Conservation (phyloP, 2,888 invertebrate species). For the Calameuta idolon region DNA sequence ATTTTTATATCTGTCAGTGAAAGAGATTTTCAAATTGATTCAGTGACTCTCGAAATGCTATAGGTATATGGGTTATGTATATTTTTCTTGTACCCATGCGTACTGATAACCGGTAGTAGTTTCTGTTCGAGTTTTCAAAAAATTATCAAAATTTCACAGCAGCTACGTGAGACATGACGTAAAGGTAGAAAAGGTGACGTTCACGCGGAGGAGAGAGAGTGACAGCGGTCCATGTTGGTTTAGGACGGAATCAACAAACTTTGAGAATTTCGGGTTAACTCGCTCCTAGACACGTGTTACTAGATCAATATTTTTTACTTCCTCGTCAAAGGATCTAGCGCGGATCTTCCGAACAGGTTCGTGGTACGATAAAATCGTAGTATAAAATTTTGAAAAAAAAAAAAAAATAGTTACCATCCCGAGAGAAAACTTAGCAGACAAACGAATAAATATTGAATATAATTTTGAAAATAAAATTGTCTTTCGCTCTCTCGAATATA, state of each 20-base stretch:
- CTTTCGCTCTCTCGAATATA: background rate
- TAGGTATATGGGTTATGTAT: too few relatives aligned
- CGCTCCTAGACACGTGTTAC: conserved; percentile 45
- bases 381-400: background rate
- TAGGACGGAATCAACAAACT: conserved; percentile 51
- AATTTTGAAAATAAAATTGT: background rate
- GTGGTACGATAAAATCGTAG: background rate
- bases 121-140: background rate
- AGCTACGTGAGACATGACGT: conserved; percentile 18
- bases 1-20: too few relatives aligned
- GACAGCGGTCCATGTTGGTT: conserved; percentile 45
- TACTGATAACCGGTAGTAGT: background rate
- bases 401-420: background rate
- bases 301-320: conserved; percentile 51
- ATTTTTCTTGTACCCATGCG: background rate
- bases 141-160: background rate
- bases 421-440: background rate
- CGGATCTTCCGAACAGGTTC: background rate
- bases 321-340: conserved; percentile 5
- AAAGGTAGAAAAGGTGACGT: conserved; percentile 45
- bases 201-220: conserved; percentile 32
- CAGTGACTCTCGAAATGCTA: too few relatives aligned
- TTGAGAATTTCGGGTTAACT: conserved; percentile 47
- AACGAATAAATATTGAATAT: background rate
- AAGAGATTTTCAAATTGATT: too few relatives aligned